Evolutionary conservation across 2,888 invertebrate genomes (phyloP), one percentile per base, ranked within the genome.

Genomic region (Catocala sponsa): DNA sequence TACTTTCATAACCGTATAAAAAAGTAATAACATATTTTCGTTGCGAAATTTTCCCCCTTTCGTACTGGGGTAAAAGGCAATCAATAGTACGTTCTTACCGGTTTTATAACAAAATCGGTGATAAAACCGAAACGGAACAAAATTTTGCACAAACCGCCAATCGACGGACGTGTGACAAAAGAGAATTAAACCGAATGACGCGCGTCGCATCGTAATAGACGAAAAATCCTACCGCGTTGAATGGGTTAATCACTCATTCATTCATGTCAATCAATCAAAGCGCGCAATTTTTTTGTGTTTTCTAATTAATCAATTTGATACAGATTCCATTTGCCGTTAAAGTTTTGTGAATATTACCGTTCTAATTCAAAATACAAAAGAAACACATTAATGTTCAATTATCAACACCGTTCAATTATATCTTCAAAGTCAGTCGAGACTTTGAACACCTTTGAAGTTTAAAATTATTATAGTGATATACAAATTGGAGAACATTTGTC

Each of bases 401-500:
- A 66, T 66, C 33, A 66, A 62, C 59, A 56, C 13, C 15, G 48
- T 58, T 63, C 55, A 63, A 66, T 61, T 59, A 75, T 58, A 56
- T 73, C 64, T 57, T 65, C 70, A 76, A 76, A 70, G 57, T 54
- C 11, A 49, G 33, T 25, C 49, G n/a, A 61, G n/a, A 35, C 61
- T 68, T 63, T 54, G 55, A 52, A 74, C 43, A 68, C 47, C 60
- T 74, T 76, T 74, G 76, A 76, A 73, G 68, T 63, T 46, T 65
- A 42, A 32, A 54, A 65, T 55, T 44, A 65, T 55, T 55, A 48
- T 58, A 54, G 13, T 61, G 13, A 47, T 55, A 58, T 35, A 60
- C 41, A 60, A 25, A 63, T 58, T 49, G 49, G 55, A 56, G 33
- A 49, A 25, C 55, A 55, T 43, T 44, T 44, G 44, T 42, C 10